Evolutionary conservation across 2,113 vertebrate genomes (phyloP), one percentile per base, ranked within the genome.

Genomic region (Synodontis membranacea): DNA sequence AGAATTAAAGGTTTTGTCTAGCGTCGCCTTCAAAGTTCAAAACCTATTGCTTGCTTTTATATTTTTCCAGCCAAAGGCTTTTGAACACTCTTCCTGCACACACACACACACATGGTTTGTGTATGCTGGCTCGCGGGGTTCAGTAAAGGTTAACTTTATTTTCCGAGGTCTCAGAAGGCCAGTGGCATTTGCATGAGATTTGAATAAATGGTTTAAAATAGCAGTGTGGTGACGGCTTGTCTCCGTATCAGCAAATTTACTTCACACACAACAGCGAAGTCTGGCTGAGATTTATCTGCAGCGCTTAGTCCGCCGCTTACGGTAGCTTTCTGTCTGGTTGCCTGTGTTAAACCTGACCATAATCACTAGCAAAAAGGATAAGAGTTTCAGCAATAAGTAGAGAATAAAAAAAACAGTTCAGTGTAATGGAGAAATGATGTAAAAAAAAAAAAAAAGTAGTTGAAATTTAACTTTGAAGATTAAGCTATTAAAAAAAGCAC

Each of bases 191-290:
- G 68, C 82, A 82, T 87, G 39, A 58, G 44, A 87, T 86, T 87
- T 87, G 86, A 89, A 92, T 92, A 92, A 88, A 89, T 80, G 86
- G 90, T 86, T 81, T 72, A 52, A 84, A 83, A 86, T 92, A 84
- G 88, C 85, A 84, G 90, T 81, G 72, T n/a, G 68, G 72, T 80
- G 86, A 48, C 42, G 82, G 54, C 88, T 88, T 84, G 12, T 76
- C 74, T 31, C 25, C 2, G 28, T 88, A 87, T 89, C 84, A 88
- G 85, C 89, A 88, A 90, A 90, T 54, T 86, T 74, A 44, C 78
- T 81, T 62, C 79, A 39, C 79, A 60, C 54, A 34, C 52, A 25
- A 44, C 15, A 44, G 19, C n/a, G 44, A n/a, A 66, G 44, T 37
- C 80, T 48, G 34, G 19, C 84, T 79, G n/a, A 5, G 25, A 37